Evolutionary conservation across 2,797 vertebrate species (phyloP).

Genomic region (Tamandua tetradactyla): DNA sequence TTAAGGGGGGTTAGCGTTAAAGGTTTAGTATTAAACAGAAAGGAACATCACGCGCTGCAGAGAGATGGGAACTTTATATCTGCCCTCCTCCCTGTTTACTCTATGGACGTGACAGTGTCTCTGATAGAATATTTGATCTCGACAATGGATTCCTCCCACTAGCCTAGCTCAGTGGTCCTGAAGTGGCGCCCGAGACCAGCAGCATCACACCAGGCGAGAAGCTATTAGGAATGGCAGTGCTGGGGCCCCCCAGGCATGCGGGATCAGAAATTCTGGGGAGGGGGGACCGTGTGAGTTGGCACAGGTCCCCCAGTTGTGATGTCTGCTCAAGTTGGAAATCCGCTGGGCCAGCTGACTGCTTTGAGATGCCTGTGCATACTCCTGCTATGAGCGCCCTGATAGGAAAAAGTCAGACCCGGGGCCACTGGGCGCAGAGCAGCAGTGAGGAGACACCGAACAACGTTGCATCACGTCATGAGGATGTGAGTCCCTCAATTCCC

Average conservation of each 20-base stretch:
- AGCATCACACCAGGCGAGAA: no score
- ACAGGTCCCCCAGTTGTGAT: not conserved
- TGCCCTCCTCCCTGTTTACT: not conserved
- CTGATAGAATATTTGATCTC: not conserved
- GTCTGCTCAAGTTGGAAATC: no score
- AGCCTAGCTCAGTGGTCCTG: not conserved
- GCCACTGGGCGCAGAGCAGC: not conserved
- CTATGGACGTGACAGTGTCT: not conserved
- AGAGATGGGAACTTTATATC: not conserved
- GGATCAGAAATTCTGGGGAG: no score
- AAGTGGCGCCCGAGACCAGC: not conserved
- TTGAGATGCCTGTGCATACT: no score
- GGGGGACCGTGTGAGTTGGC: not conserved
- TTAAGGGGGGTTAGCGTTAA: no score
- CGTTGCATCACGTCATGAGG: rapidly evolving
- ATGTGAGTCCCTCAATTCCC: rapidly evolving
- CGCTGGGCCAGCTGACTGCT: not conserved
- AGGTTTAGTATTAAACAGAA: not conserved
- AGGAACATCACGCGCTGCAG: no score
- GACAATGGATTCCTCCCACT: not conserved
- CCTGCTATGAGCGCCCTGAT: not conserved
- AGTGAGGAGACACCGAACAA: not conserved
- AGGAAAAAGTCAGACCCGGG: no score
- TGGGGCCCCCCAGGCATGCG: not conserved
- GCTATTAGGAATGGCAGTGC: not conserved